Base-by-base conservation (phyloP, 1,140 invertebrate species). In the Telenomus remus region DNA sequence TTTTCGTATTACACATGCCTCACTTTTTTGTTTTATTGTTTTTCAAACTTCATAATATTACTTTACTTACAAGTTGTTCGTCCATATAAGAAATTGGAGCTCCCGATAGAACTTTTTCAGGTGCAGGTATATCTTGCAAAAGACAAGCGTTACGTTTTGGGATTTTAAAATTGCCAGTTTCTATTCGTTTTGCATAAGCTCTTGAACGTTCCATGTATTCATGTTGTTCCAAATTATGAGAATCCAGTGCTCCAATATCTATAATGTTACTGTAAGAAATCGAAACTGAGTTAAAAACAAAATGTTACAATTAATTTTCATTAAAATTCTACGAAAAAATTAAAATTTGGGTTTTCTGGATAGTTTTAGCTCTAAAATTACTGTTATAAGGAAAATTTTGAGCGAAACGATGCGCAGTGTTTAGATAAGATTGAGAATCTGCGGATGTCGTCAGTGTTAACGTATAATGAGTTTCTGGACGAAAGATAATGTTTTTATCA, bases 231-330 rank as follows among this genome's bases (percentile, higher is more conserved):
- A 94, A 87, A 79, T 91, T 93, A 79, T 94, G 93, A 0, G 93
- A 92, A 83, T 95, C 94, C 79, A 94, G 88, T 15, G 94, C 93
- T 43, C 93, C 92, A 42, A 95, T 93, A 88, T 95, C 94, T 79
- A 95, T 95, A 35, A 95, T 94, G 89, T 95, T 94, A 16, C 63
- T 77, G 34, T 14, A 6, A 47, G n/a, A n/a, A n/a, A n/a, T n/a
- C n/a, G n/a, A n/a, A n/a, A n/a, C n/a, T n/a, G n/a, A n/a, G n/a
- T n/a, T n/a, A 65, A 74, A 56, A 47, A 33, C 9, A 9, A 34
- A 14, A 42, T 9, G 14, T 43, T 4, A 44, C 15, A 48, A 27
- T 37, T 34, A 46, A 35, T 57, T 14, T 14, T 34, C 53, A 47
- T 46, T 8, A 15, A 53, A 34, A 33, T 51, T 14, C 14, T 42